These are phyloP conservation scores for Emydocephalus ijimae DNA, from an alignment of 2,113 vertebrate species.

Conservation along the genomic window DNA sequence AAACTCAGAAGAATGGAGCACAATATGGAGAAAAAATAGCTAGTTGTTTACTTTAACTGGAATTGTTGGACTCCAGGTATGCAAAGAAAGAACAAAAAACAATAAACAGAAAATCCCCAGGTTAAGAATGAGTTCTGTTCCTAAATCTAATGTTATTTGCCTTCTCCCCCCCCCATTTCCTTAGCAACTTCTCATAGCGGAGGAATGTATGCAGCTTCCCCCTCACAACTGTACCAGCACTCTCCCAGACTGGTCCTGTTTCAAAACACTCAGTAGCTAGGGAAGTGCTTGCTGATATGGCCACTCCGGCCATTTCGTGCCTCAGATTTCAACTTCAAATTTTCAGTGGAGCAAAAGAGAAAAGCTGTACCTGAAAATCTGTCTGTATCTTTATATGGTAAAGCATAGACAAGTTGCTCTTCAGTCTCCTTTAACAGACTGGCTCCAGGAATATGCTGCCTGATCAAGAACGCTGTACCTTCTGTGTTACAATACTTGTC, in stretches of 20 bases:
- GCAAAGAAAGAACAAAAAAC: neutral
- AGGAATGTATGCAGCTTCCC: neutral
- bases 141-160: neutral
- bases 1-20: neutral
- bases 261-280: neutral
- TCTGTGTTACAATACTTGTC: conserved; percentile 74
- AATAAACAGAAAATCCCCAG: neutral
- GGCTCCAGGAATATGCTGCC: conserved; percentile 81
- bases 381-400: conserved; percentile 89
- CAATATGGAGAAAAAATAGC: neutral
- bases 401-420: conserved; percentile 84
- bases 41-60: neutral
- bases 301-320: neutral
- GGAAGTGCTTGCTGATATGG: neutral
- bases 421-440: conserved; percentile 80
- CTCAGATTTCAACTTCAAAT: neutral
- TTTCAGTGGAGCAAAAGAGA: neutral
- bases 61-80: neutral
- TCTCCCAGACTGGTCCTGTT: neutral
- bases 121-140: too few species aligned
- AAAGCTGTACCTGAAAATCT: conserved; percentile 81
- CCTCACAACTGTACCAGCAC: neutral
- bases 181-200: neutral
- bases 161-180: neutral
- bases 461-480: conserved; percentile 75